Base-by-base conservation (phyloP, 1,140 invertebrate species). In the Galleria mellonella region DNA sequence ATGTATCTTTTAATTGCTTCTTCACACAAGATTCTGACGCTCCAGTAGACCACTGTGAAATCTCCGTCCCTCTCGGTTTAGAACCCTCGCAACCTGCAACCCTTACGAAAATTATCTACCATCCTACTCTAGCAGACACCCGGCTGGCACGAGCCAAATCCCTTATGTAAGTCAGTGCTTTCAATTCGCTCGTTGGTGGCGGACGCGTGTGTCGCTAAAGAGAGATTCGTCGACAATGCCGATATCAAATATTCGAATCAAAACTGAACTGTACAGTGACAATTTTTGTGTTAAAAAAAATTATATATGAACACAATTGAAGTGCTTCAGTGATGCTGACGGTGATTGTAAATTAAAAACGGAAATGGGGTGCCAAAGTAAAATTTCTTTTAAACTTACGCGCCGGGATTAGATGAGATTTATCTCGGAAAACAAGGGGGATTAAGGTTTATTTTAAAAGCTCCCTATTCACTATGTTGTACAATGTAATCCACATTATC, bases 141-240 rank as follows among this genome's bases (percentile, higher is more conserved):
- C 49, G 43, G 63, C 62, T 73, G 60, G 67, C 64, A 72, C 62
- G 67, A 68, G 65, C 62, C 51, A 58, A 66, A 64, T 82, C 71
- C 77, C 81, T 82, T 82, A 84, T 75, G 74, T 84, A 82, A 82
- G 77, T 63, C 75, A 84, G 81, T 82, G 61, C 73, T 71, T 50
- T 60, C 40, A 33, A 32, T 43, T 11, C 36, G 37, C 36, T 43
- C 56, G 44, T 28, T 8, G 6, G 1, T 51, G 43, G 30, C 46
- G 60, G 69, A 58, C 71, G 75, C 44, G 58, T 48, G 54, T 51
- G 39, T 38, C 36, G 37, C 43, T 32, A 15, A 3, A 28, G 8
- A 6, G 12, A 9, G 14, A 12, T 13, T 23, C 38, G 4, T 23
- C 31, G n/a, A 10, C 9, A 6, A 10, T 27, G 17, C 17, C 14